A percentile compares a stretch with the other conserved stretches of the same genome.
These are phyloP conservation scores for Campoletis raptor DNA, from an alignment of 2,888 invertebrate species.

Conservation along the genomic window DNA sequence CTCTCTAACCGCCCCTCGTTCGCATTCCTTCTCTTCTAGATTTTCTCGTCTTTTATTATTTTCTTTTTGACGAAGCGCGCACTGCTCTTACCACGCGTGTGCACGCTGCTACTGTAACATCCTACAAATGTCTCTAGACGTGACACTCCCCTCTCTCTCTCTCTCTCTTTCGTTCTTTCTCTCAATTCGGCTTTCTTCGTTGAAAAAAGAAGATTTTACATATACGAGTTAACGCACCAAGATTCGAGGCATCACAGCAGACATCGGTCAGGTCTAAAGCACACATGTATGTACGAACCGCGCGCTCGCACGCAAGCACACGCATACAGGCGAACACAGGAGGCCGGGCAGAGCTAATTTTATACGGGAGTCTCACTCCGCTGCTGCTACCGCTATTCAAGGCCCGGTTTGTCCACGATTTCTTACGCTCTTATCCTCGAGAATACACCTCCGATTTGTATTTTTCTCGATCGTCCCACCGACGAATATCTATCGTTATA, in stretches of 20 bases:
- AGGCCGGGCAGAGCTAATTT: conserved; percentile 68
- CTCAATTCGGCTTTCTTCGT: conserved; percentile 1
- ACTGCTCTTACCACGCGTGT: conserved; percentile 69
- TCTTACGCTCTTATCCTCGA: conserved; percentile 56
- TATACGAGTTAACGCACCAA: conserved; percentile 28
- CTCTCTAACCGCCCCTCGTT: neutral
- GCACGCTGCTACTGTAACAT: conserved; percentile 62
- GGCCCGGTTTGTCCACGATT: conserved; percentile 75
- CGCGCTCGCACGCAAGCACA: conserved; percentile 32
- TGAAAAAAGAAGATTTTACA: conserved; percentile 9
- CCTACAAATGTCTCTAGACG: conserved; percentile 59
- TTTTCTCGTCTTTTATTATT: conserved; percentile 37
- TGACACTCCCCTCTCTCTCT: conserved; percentile 20
- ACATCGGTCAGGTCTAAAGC: conserved; percentile 47
- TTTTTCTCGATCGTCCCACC: neutral
- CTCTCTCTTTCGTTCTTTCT: conserved; percentile 3
- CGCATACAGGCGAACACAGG: conserved; percentile 54
- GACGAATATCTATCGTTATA: neutral
- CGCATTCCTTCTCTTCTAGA: conserved; percentile 40
- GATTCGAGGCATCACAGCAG: conserved; percentile 17
- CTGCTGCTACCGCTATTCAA: conserved; percentile 76
- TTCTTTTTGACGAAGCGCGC: conserved; percentile 61
- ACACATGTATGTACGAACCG: conserved; percentile 4
- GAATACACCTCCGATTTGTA: conserved; percentile 38
- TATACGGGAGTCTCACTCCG: conserved; percentile 69